phyloP scores from a whole-genome alignment of 1,140 invertebrate species.

The Apis cerana region DNA sequence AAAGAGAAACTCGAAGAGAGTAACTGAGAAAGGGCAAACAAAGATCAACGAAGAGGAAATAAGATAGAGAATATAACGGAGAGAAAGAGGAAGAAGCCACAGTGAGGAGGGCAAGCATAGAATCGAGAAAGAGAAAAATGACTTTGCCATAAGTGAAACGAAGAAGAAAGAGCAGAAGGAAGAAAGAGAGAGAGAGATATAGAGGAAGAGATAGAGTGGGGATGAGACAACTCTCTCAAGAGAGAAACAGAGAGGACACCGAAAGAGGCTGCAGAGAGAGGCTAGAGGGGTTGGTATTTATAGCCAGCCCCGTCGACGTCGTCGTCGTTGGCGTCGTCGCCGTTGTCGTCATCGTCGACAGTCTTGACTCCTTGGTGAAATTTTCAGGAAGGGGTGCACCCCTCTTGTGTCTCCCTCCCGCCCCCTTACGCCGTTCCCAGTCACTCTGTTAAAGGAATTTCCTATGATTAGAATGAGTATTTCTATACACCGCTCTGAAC shows the following conservation, averaged over 20 bases:
- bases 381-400: constrained; percentile 60
- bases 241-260: background rate
- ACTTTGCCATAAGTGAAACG: constrained; percentile 4
- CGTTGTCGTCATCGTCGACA: constrained; percentile 59
- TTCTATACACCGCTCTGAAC: constrained; percentile 70
- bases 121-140: constrained; percentile 46
- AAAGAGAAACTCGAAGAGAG: background rate
- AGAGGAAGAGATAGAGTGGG: constrained; percentile 27
- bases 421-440: constrained; percentile 21
- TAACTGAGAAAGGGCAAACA: constrained; percentile 17
- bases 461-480: constrained; percentile 78
- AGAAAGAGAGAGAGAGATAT: constrained; percentile 24
- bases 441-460: constrained; percentile 73
- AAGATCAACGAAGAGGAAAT: constrained; percentile 15
- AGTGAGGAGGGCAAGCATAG: constrained; percentile 19
- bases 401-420: background rate
- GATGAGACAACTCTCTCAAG: constrained; percentile 41
- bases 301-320: constrained; percentile 63
- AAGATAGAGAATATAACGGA: background rate
- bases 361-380: constrained; percentile 68
- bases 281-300: constrained; percentile 68
- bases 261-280: constrained; percentile 38
- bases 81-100: constrained; percentile 28
- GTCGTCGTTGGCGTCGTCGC: constrained; percentile 42
- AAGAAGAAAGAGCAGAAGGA: constrained; percentile 13